Evolutionary conservation across 2,888 invertebrate species (phyloP).

Genomic region (Margaritifera margaritifera): DNA sequence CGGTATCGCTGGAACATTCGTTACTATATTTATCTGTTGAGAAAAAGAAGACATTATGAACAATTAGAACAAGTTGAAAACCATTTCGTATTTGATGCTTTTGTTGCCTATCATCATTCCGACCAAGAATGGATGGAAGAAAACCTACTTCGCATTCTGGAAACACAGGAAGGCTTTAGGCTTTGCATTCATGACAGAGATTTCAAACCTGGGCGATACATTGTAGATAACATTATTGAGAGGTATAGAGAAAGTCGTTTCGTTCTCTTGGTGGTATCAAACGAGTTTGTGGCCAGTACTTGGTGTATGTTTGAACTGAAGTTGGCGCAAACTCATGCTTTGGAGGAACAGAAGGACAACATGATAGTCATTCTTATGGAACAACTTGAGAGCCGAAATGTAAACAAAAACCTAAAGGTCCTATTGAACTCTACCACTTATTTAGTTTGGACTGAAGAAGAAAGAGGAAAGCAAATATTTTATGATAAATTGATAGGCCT

Average conservation of each 20-base stretch:
- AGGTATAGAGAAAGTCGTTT: constrained; percentile 81
- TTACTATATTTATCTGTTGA: constrained; percentile 74
- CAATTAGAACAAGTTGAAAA: not conserved
- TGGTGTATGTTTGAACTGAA: constrained; percentile 85
- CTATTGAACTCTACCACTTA: constrained; percentile 4
- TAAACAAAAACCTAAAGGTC: constrained; percentile 4
- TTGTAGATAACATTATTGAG: constrained; percentile 81
- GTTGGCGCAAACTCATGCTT: constrained; percentile 77
- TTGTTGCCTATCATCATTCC: constrained; percentile 81
- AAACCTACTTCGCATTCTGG: constrained; percentile 79
- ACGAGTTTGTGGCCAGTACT: constrained; percentile 79
- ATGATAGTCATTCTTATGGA: constrained; percentile 1
- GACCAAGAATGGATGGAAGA: constrained; percentile 80
- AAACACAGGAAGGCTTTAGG: constrained; percentile 72
- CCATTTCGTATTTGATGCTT: constrained; percentile 78
- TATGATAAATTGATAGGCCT: too few species aligned
- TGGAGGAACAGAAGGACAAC: constrained; percentile 75
- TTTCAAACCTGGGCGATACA: constrained; percentile 81
- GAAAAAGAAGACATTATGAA: constrained; percentile 8
- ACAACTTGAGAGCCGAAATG: not conserved
- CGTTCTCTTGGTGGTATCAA: constrained; percentile 80
- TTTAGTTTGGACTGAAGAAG: not conserved
- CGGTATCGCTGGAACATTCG: constrained; percentile 77
- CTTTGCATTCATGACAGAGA: constrained; percentile 82
- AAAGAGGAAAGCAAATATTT: too few species aligned